phyloP scores from a whole-genome alignment of 1,140 invertebrate species.

The Macrostomum lignano region DNA sequence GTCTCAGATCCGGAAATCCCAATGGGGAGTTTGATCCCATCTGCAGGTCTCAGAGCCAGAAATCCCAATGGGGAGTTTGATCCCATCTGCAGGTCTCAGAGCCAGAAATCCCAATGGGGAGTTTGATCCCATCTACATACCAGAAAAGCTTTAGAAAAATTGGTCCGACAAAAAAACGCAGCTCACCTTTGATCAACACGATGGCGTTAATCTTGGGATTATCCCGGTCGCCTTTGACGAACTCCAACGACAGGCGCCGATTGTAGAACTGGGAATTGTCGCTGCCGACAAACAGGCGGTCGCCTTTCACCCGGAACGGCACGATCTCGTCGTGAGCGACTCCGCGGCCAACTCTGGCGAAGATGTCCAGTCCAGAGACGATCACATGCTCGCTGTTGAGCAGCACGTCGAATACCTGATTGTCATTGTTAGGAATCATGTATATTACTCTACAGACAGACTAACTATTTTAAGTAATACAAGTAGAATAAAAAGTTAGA shows the following conservation, averaged over 20 bases:
- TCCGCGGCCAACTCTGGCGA: conserved; percentile 58
- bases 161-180: too few species aligned
- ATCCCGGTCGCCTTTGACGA: conserved; percentile 45
- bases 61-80: too few species aligned
- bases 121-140: too few species aligned
- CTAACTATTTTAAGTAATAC: conserved; percentile 46
- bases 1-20: too few species aligned
- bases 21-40: too few species aligned
- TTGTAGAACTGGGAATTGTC: conserved; percentile 16
- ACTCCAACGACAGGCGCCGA: conserved; percentile 27
- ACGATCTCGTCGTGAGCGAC: conserved; percentile 67
- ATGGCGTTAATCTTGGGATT: conserved; percentile 92
- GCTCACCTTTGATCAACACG: too few species aligned
- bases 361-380: conserved; percentile 67
- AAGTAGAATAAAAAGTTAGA: too few species aligned
- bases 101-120: too few species aligned
- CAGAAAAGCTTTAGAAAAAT: too few species aligned
- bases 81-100: too few species aligned
- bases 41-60: too few species aligned
- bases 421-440: conserved; percentile 46
- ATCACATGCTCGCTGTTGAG: conserved; percentile 72
- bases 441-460: conserved; percentile 46
- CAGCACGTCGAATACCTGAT: conserved; percentile 65
- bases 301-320: conserved; percentile 29
- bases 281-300: conserved; percentile 50